A percentile compares a stretch with the other conserved stretches of the same genome.
Conservation (phyloP, 2,113 vertebrate species). For the Phaetusa simplex region DNA sequence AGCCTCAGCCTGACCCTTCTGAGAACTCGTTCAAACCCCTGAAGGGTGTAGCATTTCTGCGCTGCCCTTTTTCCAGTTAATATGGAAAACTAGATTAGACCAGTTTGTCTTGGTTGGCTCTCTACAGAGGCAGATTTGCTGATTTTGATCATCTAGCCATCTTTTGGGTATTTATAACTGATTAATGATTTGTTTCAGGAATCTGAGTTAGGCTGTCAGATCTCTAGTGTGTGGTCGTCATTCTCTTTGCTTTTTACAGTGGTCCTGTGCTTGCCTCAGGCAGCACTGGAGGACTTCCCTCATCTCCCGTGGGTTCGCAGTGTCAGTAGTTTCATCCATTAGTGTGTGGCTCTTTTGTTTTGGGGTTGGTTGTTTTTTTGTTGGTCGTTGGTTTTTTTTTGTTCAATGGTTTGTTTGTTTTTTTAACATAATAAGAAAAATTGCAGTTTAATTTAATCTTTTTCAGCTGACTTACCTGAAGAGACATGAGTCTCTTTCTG, state of each 20-base stretch:
- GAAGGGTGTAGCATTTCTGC: neutral
- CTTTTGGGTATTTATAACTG: neutral
- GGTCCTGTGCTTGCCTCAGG: neutral
- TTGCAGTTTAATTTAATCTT: neutral
- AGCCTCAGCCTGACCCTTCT: neutral
- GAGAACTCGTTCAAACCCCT: neutral
- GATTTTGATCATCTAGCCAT: neutral
- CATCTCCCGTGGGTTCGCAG: accelerated
- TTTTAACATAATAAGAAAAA: neutral
- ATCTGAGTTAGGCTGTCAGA: neutral
- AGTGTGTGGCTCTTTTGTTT: neutral
- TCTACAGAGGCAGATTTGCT: neutral
- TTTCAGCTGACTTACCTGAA: neutral
- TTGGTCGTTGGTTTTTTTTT: neutral
- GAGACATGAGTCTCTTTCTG: neutral
- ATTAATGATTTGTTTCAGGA: neutral
- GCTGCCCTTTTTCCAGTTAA: neutral
- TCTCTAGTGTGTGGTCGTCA: neutral
- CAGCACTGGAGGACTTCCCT: neutral
- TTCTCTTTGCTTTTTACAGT: neutral
- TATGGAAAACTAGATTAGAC: neutral
- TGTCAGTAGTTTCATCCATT: neutral
- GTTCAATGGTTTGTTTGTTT: neutral
- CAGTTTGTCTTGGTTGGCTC: neutral
- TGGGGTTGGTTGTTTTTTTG: neutral